Conservation (phyloP, 2,797 vertebrate species). For the Gephyroberyx darwinii region DNA sequence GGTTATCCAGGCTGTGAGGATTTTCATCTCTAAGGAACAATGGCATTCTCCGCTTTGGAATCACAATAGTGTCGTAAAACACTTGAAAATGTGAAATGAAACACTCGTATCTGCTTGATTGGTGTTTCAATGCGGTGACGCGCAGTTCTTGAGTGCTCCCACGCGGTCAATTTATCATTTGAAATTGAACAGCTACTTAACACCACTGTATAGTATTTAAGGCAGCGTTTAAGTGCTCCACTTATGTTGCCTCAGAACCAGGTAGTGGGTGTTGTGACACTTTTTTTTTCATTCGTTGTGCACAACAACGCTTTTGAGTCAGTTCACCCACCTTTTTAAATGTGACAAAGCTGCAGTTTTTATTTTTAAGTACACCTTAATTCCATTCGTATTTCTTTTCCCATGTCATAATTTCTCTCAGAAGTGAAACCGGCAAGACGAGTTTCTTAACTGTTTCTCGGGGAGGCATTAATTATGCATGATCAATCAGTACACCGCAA, state of each 20-base stretch:
- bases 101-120: constrained; percentile 21
- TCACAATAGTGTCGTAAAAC: constrained; percentile 20
- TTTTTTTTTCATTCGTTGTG: constrained; percentile 21
- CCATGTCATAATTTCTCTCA: constrained; percentile 20
- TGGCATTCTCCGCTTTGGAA: constrained; percentile 1
- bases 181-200: constrained; percentile 56
- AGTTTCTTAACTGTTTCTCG: constrained; percentile 13
- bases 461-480: constrained; percentile 58
- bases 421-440: constrained; percentile 22
- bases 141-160: constrained; percentile 38
- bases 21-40: background rate
- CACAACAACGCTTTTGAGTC: constrained; percentile 30
- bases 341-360: background rate
- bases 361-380: background rate
- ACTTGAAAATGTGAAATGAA: constrained; percentile 23
- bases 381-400: constrained; percentile 25
- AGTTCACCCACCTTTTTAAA: constrained; percentile 27
- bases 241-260: constrained; percentile 28
- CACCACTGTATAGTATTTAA: constrained; percentile 29
- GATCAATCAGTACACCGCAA: constrained; percentile 31
- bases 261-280: constrained; percentile 45
- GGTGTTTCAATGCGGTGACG: constrained; percentile 12
- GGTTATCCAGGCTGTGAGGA: background rate
- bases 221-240: constrained; percentile 41
- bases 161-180: constrained; percentile 48